Base-by-base conservation (phyloP, 2,888 invertebrate species). In the Oscheius sp. region DNA sequence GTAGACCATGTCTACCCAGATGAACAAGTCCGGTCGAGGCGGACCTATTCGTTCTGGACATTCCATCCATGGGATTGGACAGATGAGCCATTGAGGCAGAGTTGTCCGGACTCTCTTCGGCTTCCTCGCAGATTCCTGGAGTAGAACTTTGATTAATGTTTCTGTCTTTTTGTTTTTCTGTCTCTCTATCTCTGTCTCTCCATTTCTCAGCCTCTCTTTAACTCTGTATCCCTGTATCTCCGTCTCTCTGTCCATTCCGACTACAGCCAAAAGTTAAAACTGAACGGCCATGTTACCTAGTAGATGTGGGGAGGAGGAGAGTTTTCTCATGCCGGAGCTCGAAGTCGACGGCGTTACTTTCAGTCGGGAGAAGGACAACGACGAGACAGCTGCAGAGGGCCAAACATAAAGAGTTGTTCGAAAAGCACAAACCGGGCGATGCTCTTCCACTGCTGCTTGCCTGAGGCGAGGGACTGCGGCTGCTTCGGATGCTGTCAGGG, bases 241-340 rank as follows among this genome's bases (percentile, higher is more conserved):
- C 21, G 21, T 21, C 21, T 21, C 21, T 21, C 21, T 21, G 21
- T 21, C 21, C 21, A 21, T 21, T 21, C 21, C 21, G 21, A 21
- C 21, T 21, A 21, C 21, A 21, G 21, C 21, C 3, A n/a, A 55
- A 55, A 29, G 21, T 55, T 55, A 55, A 29, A 55, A 55, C 21
- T 5, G 21, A n/a, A 10, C 55, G 10, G 29, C 21, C 55, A 55
- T 55, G 55, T 77, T 80, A 50, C 84, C 88, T 60, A 87, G 70
- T 9, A 89, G 70, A 79, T 89, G 89, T 11, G 89, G 89, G 1
- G 87, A 87, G 2, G 85, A 85, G 50, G 87, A 87, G 70, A 89
- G 71, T 70, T 89, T 89, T 55, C 89, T 75, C 88, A 89, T 88
- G 59, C 87, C 85, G 35, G 82, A 77, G 78, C 73, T 58, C 63